These are phyloP conservation scores for Anguilla obscura DNA, from an alignment of 2,797 vertebrate species.

Conservation along the genomic window DNA sequence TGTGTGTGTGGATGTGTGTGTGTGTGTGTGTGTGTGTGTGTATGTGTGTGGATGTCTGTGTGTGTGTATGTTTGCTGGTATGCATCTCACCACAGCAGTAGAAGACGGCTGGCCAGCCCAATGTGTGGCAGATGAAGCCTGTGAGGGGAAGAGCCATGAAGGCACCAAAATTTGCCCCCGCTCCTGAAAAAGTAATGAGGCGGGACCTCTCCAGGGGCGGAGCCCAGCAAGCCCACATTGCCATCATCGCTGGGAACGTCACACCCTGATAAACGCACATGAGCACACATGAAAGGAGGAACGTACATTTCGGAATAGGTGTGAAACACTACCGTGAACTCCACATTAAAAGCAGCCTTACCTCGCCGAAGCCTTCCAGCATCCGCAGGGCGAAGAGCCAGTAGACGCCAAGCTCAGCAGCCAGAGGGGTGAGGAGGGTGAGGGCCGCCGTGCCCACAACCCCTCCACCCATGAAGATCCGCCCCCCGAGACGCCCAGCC, in stretches of 20 bases:
- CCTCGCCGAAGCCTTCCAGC: constrained; percentile 84
- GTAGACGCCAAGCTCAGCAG: constrained; percentile 68
- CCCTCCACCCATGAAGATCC: constrained; percentile 74
- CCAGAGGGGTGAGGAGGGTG: constrained; percentile 77
- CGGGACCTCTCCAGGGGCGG: constrained; percentile 80
- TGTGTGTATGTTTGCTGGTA: not conserved
- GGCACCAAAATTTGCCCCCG: constrained; percentile 79
- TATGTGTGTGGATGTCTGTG: not conserved
- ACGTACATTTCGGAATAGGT: not conserved
- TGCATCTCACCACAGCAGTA: constrained; percentile 80
- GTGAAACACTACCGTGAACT: not conserved
- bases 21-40: not conserved
- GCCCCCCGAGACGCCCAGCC: constrained; percentile 76
- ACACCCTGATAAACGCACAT: constrained; percentile 68
- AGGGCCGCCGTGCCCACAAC: constrained; percentile 76
- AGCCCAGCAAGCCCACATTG: constrained; percentile 88
- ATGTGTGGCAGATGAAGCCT: constrained; percentile 72
- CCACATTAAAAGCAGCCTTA: constrained; percentile 40
- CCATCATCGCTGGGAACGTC: constrained; percentile 83
- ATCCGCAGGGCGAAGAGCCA: constrained; percentile 78
- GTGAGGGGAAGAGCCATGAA: constrained; percentile 79
- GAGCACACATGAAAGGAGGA: not conserved
- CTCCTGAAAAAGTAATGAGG: constrained; percentile 74
- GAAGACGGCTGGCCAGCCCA: constrained; percentile 87
- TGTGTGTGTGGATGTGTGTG: not conserved